Conservation (phyloP, 2,797 vertebrate genomes). For the Setipinna tenuifilis region DNA sequence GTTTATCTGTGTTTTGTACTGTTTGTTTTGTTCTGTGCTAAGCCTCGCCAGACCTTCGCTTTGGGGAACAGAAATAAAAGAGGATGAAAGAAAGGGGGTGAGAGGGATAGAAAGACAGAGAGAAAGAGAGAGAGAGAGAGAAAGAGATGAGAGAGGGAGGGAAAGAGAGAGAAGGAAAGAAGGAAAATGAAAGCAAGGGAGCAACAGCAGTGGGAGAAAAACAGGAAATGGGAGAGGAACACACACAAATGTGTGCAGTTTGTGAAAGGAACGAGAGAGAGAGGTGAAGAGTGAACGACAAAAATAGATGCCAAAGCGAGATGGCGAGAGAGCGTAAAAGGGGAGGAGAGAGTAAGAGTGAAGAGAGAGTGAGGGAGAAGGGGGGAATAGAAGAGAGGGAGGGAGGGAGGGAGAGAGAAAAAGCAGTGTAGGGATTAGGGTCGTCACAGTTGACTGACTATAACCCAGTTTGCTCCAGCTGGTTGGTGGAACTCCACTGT, state of each 20-base stretch:
- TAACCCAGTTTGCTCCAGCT: constrained; percentile 64
- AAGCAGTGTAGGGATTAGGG: constrained; percentile 60
- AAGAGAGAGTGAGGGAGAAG: constrained; percentile 42
- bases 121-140: constrained; percentile 42
- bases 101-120: constrained; percentile 27
- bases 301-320: not conserved
- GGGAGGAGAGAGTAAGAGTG: constrained; percentile 37
- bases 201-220: not conserved
- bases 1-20: constrained; percentile 18
- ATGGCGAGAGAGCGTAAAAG: constrained; percentile 29
- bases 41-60: constrained; percentile 37
- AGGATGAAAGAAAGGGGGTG: constrained; percentile 39
- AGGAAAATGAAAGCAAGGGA: not conserved
- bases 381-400: constrained; percentile 3
- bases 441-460: constrained; percentile 62
- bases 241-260: not conserved
- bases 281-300: not conserved
- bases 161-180: constrained; percentile 41
- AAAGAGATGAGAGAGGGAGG: constrained; percentile 22
- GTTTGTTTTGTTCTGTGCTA: constrained; percentile 31
- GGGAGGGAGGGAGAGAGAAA: not conserved
- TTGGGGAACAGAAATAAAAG: constrained; percentile 34
- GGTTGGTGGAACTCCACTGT: not conserved
- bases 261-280: not conserved
- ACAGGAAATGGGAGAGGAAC: not conserved